These are phyloP conservation scores for Heliconius charithonia DNA, from an alignment of 2,888 invertebrate species.

Conservation along the genomic window DNA sequence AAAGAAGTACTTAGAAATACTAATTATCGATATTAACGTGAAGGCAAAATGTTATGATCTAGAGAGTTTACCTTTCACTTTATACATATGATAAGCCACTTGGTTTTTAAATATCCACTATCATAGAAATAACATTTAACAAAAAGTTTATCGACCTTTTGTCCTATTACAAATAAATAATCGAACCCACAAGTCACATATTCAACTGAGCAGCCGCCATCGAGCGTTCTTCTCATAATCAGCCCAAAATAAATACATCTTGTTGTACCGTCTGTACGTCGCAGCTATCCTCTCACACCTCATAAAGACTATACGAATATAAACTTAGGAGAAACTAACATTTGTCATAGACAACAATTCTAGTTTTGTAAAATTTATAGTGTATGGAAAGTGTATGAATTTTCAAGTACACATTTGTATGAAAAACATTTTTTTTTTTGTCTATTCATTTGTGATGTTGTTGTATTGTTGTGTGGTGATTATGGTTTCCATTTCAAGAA, in stretches of 20 bases:
- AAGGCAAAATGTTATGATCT: too few relatives aligned
- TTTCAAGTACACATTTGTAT: not conserved
- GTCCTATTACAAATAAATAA: conserved; percentile 31
- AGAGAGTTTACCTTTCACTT: too few relatives aligned
- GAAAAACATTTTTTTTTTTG: not conserved
- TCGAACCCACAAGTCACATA: conserved; percentile 48
- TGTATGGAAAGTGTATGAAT: not conserved
- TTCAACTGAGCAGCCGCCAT: conserved; percentile 49
- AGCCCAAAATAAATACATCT: conserved; percentile 65
- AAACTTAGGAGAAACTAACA: conserved; percentile 46
- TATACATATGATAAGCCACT: too few relatives aligned
- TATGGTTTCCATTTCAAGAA: too few relatives aligned
- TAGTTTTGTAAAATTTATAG: conserved; percentile 4
- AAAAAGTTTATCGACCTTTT: too few relatives aligned
- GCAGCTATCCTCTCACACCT: conserved; percentile 53
- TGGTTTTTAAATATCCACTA: too few relatives aligned
- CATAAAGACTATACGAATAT: conserved; percentile 47
- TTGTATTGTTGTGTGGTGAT: too few relatives aligned
- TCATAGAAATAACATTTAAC: too few relatives aligned
- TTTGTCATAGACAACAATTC: conserved; percentile 35
- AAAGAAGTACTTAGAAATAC: too few relatives aligned
- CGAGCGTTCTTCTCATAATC: conserved; percentile 60
- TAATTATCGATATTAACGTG: too few relatives aligned
- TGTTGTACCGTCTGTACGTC: conserved; percentile 51
- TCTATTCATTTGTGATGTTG: too few relatives aligned